Evolutionary conservation across 2,113 vertebrate species (phyloP), one percentile per base, ranked within the genome.

Genomic region (Campylomormyrus tamandua): DNA sequence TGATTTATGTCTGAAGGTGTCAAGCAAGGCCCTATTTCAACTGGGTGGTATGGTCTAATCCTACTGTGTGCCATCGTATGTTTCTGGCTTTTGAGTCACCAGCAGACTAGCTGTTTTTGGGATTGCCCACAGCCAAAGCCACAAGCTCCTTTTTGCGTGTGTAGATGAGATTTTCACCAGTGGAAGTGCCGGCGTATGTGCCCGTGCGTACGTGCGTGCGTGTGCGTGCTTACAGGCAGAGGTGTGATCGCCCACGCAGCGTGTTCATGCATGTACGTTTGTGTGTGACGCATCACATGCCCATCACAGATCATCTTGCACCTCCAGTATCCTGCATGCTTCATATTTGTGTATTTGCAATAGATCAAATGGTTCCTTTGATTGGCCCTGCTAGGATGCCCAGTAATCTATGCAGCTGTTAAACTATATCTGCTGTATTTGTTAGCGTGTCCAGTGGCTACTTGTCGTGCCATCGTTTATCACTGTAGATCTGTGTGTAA

Each of bases 1-100:
- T 95, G 96, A 91, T 99, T 98, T 99, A 95, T 98, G 97, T 99
- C 98, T 98, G 95, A 99, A 99, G 98, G 98, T 99, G 95, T 96
- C 97, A 96, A 97, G 97, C 98, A 98, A 97, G 96, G 96, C 97
- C 97, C 97, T 97, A 93, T 98, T 96, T 97, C 98, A 95, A 92
- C 97, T 96, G 96, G 95, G 97, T 96, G 97, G 97, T 98, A 97
- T 98, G 97, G 97, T 96, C 95, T 96, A 95, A 96, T 89, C 95
- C 96, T 95, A 94, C 93, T 94, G 93, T 95, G 96, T 95, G 91
- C 95, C 96, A 94, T 93, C 91, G 95, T 95, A 94, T 96, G 96
- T 97, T 97, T 96, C 95, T 97, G 97, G 96, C 97, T 97, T 94
- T 95, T 94, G 88, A 88, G 92, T 94, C 92, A 93, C 95, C 92